Evolutionary conservation across 2,888 invertebrate species (phyloP), one percentile per base, ranked within the genome.

Genomic region (Phyto melanocephala): DNA sequence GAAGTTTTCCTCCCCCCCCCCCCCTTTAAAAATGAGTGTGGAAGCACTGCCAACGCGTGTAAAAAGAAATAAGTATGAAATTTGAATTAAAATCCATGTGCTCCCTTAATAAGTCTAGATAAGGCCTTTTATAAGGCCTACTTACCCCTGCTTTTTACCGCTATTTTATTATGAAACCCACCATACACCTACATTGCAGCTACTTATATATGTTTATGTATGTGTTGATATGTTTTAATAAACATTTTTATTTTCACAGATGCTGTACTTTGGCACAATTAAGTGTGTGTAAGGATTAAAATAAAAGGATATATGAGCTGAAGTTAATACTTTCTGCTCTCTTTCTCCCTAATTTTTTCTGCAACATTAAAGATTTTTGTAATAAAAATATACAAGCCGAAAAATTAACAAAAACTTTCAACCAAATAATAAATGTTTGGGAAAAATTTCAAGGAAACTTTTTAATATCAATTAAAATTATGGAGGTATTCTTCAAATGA

Each of bases 351-450:
- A n/a, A n/a, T n/a, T n/a, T n/a, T n/a, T n/a, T n/a, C n/a, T n/a
- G n/a, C n/a, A n/a, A 7, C 8, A 28, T 50, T 22, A 50, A 50
- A 50, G 50, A 50, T 50, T 50, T 24, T 45, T 63, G 17, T 33
- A 33, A 33, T 63, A 28, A 63, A 47, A 65, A 47, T 37, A 63
- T 45, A 45, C 8, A 65, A 65, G 35, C 20, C 7, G 42, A 37
- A 67, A 17, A 35, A 47, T 24, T 60, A 50, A 10, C 10, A 72
- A 62, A 50, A 72, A n/a, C n/a, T 42, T 11, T 74, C 35, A 58
- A 58, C 58, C 47, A 75, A 37, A 65, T 65, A 47, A 75, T 65
- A 35, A 56, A 74, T 22, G 60, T 33, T 60, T 58, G 15, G 11
- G 35, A 71, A 28, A 50, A 50, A 22, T 7, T 11, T 5, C 50